Evolutionary conservation across 1,140 invertebrate genomes (phyloP), one percentile per base, ranked within the genome.

Genomic region (Drosophila sechellia): DNA sequence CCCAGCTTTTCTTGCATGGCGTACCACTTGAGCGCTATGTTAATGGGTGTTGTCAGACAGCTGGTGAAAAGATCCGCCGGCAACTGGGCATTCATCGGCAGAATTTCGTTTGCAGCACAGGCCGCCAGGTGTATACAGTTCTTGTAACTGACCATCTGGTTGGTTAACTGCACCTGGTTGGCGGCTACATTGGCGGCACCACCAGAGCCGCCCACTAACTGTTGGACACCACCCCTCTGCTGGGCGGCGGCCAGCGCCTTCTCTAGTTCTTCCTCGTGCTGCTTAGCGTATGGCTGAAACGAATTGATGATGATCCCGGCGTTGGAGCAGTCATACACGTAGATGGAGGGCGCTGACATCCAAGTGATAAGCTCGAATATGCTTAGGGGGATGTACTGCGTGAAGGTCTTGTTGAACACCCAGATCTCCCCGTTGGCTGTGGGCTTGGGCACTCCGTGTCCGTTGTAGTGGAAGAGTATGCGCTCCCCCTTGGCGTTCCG

Each of bases 381-480:
- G 50, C 98, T 99, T 80, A 99, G 93, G 55, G 99, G 99, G 93
- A 99, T 99, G 93, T 99, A 99, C 93, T 99, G 98, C 0, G 98
- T 99, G 92, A 98, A 99, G 61, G 95, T 97, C 96, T 98, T 93
- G 94, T 99, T 99, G 93, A 99, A 99, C 4, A 99, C 98, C 99
- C 99, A 99, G 87, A 99, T 98, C 95, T 99, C 99, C 12, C 99
- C 99, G 94, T 99, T 99, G 31, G 95, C 94, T 8, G 99, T 99
- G 37, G 99, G 99, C 93, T 97, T 97, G 42, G 99, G 99, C 54
- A 99, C 99, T 46, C 99, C 99, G 93, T 99, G 99, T 0, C 99
- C 99, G 94, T 99, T 99, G 92, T 99, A 99, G 93, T 99, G 99
- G 94, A 99, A 99, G 5, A 99, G 94, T 22, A 99, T 98, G 79